Percentiles rank a stretch among this genome's conserved stretches.
Conservation (phyloP, 2,888 invertebrate species). For the Pheosia gnoma region DNA sequence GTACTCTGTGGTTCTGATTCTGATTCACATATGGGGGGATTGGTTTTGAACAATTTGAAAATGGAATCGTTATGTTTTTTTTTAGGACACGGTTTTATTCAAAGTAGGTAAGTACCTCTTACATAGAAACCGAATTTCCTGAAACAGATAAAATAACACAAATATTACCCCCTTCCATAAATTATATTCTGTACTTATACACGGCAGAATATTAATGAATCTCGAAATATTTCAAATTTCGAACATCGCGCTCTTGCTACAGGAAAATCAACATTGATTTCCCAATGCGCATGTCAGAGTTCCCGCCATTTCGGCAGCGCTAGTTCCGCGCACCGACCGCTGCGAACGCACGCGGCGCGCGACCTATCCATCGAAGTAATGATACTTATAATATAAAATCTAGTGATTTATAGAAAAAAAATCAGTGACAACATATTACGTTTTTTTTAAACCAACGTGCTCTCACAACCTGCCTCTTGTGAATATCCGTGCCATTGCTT, state of each 20-base stretch:
- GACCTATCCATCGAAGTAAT: slow-evolving; percentile 34
- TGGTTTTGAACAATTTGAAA: too few species aligned
- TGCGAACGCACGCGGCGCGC: slow-evolving; percentile 34
- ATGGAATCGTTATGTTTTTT: too few species aligned
- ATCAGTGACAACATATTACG: slow-evolving; percentile 17
- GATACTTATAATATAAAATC: slow-evolving; percentile 27
- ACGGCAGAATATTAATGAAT: slow-evolving; percentile 27
- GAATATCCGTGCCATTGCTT: slow-evolving; percentile 29
- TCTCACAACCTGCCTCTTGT: not conserved
- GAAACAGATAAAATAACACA: too few species aligned
- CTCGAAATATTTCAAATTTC: slow-evolving; percentile 17
- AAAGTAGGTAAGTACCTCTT: too few species aligned
- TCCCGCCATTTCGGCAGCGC: slow-evolving; percentile 51
- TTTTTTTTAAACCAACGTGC: not conserved
- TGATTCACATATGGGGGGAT: too few species aligned
- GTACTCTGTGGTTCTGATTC: too few species aligned
- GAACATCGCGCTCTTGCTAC: slow-evolving; percentile 24
- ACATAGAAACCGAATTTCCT: too few species aligned
- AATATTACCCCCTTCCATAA: too few species aligned
- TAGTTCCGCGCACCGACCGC: slow-evolving; percentile 50
- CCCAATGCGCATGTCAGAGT: slow-evolving; percentile 76
- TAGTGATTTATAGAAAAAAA: slow-evolving; percentile 25
- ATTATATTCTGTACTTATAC: too few species aligned
- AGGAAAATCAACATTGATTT: slow-evolving; percentile 72
- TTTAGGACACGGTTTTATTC: too few species aligned